Conservation (phyloP, 2,888 invertebrate genomes). For the Elegia similella region DNA sequence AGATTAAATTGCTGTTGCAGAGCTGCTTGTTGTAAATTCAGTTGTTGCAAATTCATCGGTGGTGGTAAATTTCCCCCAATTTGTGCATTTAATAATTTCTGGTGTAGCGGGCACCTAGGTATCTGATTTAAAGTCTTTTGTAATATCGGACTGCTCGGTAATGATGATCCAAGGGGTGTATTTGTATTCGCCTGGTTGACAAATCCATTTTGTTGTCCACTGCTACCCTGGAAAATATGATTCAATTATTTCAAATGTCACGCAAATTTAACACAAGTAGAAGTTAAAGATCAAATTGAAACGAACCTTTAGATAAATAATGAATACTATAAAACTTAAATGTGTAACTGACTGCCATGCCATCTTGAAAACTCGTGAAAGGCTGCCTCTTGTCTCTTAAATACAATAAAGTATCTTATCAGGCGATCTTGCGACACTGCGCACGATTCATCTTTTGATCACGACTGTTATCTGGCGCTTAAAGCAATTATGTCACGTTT, state of each 20-base stretch:
- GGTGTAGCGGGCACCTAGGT: slow-evolving; percentile 15
- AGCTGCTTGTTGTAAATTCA: slow-evolving; percentile 27
- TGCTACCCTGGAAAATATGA: slow-evolving; percentile 33
- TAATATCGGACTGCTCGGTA: slow-evolving; percentile 23
- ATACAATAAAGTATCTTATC: slow-evolving; percentile 50
- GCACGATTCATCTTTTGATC: slow-evolving; percentile 33
- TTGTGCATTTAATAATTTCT: slow-evolving; percentile 22
- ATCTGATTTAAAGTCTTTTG: slow-evolving; percentile 24
- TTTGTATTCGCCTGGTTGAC: slow-evolving; percentile 33
- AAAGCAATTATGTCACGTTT: slow-evolving; percentile 18
- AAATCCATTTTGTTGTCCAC: slow-evolving; percentile 37
- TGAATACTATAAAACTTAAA: slow-evolving; percentile 24
- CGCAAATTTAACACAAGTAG: neutral
- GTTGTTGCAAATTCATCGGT: slow-evolving; percentile 36
- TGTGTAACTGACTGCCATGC: slow-evolving; percentile 21
- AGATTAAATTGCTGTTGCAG: slow-evolving; percentile 20
- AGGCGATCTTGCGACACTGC: slow-evolving; percentile 40
- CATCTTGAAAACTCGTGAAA: slow-evolving; percentile 56
- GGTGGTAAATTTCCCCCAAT: slow-evolving; percentile 22
- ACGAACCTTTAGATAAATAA: slow-evolving; percentile 11
- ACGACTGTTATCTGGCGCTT: slow-evolving; percentile 41
- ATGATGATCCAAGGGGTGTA: slow-evolving; percentile 28
- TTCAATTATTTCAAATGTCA: neutral
- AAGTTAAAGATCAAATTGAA: neutral
- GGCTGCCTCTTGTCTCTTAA: slow-evolving; percentile 43